These are phyloP conservation scores for Pogoniulus pusillus DNA, from an alignment of 2,797 vertebrate species.

Conservation along the genomic window DNA sequence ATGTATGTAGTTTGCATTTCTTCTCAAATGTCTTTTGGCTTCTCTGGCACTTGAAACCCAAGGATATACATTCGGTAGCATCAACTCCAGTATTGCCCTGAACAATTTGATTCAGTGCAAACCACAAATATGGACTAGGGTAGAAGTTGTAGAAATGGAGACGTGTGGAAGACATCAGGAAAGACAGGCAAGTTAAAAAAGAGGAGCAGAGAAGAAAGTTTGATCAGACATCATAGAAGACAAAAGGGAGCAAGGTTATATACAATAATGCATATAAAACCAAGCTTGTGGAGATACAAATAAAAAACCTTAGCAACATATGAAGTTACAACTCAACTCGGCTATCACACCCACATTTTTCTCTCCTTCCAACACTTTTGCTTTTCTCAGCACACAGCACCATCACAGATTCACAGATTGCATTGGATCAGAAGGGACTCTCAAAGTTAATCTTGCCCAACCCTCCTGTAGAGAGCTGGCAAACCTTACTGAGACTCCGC, in stretches of 20 bases:
- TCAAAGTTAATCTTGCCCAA: no score
- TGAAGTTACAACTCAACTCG: not conserved
- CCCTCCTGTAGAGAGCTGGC: no score
- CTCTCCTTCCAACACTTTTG: not conserved
- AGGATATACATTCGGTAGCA: not conserved
- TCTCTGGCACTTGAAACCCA: not conserved
- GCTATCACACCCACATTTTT: not conserved
- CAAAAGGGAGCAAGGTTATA: not conserved
- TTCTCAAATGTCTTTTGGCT: not conserved
- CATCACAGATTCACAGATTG: not conserved
- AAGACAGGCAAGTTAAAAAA: not conserved
- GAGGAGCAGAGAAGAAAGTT: not conserved
- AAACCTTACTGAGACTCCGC: not conserved
- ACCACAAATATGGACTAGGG: not conserved
- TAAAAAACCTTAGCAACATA: not conserved
- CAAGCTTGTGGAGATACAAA: not conserved
- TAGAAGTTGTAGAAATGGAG: not conserved
- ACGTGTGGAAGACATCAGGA: not conserved
- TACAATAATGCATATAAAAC: not conserved
- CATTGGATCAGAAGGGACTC: no score
- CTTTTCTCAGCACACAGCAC: not conserved
- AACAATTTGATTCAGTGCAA: not conserved
- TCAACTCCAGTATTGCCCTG: not conserved
- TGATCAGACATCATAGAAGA: not conserved
- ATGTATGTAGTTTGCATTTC: not conserved